Conservation (phyloP, 2,113 vertebrate species). For the Puntigrus tetrazona region DNA sequence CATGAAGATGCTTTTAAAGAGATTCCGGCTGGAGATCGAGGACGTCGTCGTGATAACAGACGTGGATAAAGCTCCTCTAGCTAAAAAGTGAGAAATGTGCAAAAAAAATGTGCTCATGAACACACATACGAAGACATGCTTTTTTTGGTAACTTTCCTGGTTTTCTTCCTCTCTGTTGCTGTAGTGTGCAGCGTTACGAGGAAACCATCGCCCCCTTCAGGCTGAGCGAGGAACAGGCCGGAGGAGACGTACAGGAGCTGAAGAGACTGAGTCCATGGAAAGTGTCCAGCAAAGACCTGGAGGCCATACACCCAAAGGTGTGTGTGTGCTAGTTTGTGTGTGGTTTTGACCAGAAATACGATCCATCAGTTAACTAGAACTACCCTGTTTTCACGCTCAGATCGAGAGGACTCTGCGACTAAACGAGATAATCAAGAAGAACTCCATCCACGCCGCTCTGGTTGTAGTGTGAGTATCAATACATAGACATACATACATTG, state of each 20-base stretch:
- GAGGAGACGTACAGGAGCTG: conserved; percentile 45
- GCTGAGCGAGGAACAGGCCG: conserved; percentile 64
- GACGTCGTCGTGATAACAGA: conserved; percentile 77
- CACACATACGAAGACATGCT: not conserved
- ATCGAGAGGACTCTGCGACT: conserved; percentile 71
- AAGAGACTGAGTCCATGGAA: conserved; percentile 64
- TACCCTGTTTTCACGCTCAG: conserved; percentile 57
- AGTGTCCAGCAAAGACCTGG: conserved; percentile 72
- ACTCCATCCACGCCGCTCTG: conserved; percentile 73
- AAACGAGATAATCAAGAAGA: conserved; percentile 76
- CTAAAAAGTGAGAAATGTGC: conserved; percentile 65
- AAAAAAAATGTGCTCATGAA: not conserved
- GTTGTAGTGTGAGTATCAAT: conserved; percentile 72
- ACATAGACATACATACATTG: not conserved
- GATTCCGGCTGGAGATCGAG: conserved; percentile 73
- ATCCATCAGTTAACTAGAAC: not conserved
- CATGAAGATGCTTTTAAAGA: conserved; percentile 70
- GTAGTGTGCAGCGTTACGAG: conserved; percentile 72
- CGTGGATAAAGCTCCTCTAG: conserved; percentile 65
- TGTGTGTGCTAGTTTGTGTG: conserved; percentile 32
- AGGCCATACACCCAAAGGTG: conserved; percentile 71
- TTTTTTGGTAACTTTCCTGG: not conserved
- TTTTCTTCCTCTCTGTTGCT: not conserved
- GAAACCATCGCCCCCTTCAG: conserved; percentile 71
- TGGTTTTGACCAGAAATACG: not conserved